Evolutionary conservation across 1,140 invertebrate genomes (phyloP).

Genomic region (Pomacea maculata): DNA sequence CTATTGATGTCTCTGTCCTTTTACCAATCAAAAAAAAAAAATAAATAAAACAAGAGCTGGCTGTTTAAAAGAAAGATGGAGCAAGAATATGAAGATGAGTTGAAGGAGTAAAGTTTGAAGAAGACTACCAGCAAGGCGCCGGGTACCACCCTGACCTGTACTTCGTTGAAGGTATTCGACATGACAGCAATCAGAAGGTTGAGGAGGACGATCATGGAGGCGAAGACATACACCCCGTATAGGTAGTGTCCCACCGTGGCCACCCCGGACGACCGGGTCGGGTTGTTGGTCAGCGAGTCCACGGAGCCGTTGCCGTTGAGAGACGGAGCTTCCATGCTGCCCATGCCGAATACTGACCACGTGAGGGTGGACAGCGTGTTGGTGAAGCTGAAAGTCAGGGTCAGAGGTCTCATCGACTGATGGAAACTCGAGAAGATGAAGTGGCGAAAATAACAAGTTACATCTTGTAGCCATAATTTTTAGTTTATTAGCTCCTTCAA

Average conservation of each 20-base stretch:
- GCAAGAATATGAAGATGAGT: no score
- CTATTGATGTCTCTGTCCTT: no score
- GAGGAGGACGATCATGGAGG: slow-evolving; percentile 95
- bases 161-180: slow-evolving; percentile 98
- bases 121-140: no score
- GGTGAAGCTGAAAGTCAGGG: slow-evolving; percentile 23
- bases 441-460: no score
- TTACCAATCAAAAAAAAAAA: no score
- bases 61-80: no score
- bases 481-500: no score
- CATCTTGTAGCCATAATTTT: no score
- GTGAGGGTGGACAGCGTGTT: slow-evolving; percentile 38
- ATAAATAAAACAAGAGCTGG: no score
- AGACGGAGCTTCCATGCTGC: slow-evolving; percentile 32
- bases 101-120: no score
- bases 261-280: slow-evolving; percentile 14
- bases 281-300: slow-evolving; percentile 44
- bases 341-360: slow-evolving; percentile 49
- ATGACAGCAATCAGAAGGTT: slow-evolving; percentile 99
- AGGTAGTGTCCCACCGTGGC: slow-evolving; percentile 67
- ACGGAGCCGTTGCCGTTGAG: slow-evolving; percentile 27
- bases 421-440: no score
- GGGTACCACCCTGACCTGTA: slow-evolving; percentile 72
- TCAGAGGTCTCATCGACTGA: not conserved
- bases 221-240: slow-evolving; percentile 95